These are phyloP conservation scores for Rhinoderma darwinii DNA, from an alignment of 2,113 vertebrate genomes.

Conservation along the genomic window DNA sequence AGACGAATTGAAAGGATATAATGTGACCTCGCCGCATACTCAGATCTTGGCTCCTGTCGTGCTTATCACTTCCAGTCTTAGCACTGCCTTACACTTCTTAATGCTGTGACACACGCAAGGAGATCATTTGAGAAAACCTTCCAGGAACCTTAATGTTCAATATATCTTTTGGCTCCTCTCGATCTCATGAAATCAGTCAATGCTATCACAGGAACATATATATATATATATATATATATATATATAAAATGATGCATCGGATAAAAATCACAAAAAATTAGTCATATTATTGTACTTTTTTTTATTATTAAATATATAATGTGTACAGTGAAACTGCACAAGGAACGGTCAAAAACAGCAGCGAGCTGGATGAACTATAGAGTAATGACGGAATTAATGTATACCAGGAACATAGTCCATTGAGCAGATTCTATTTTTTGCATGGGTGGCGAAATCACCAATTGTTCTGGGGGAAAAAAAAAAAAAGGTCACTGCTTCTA, in stretches of 20 bases:
- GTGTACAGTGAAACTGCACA: conserved; percentile 69
- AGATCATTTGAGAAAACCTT: neutral
- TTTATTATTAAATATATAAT: conserved; percentile 60
- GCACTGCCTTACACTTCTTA: neutral
- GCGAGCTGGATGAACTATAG: conserved; percentile 63
- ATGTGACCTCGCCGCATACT: too few relatives aligned
- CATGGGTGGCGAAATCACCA: conserved; percentile 24
- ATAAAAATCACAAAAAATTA: conserved; percentile 59
- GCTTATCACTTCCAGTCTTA: neutral
- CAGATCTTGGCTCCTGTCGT: neutral
- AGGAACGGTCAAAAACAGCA: conserved; percentile 65
- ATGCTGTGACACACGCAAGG: neutral
- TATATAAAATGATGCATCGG: neutral
- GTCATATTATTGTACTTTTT: conserved; percentile 35
- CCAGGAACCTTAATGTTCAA: neutral
- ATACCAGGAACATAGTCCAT: conserved; percentile 12
- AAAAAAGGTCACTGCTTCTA: conserved; percentile 36
- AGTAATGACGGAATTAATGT: neutral
- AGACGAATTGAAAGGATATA: neutral
- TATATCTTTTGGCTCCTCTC: neutral
- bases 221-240: neutral
- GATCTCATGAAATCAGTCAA: neutral
- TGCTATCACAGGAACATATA: neutral
- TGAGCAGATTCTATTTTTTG: conserved; percentile 39
- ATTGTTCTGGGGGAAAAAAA: conserved; percentile 13